A percentile compares a stretch with the other conserved stretches of the same genome.
phyloP scores from a whole-genome alignment of 2,113 vertebrate genomes.

The Morphnarchus princeps region DNA sequence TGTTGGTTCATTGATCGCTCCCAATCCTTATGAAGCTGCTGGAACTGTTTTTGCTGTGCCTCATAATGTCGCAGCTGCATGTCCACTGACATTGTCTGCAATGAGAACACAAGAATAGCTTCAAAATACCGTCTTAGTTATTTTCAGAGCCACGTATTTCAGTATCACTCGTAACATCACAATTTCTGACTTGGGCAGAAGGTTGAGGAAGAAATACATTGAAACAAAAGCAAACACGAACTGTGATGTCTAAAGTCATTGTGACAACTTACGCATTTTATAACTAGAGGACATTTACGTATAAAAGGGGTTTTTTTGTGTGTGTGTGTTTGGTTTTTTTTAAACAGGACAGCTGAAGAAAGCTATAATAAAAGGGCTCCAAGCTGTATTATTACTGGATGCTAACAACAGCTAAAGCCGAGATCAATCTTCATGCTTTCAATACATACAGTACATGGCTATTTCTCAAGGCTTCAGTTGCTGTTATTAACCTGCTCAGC shows the following conservation, averaged over 20 bases:
- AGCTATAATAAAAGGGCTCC: not conserved
- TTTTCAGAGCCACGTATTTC: not conserved
- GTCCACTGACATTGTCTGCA: conserved; percentile 88
- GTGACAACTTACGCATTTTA: not conserved
- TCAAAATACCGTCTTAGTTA: not conserved
- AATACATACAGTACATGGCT: not conserved
- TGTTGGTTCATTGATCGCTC: conserved; percentile 80
- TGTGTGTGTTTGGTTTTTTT: not conserved
- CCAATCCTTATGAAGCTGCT: conserved; percentile 90
- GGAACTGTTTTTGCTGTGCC: conserved; percentile 90
- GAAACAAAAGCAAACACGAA: not conserved
- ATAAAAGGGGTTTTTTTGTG: not conserved
- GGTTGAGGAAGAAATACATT: not conserved
- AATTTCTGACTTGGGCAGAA: not conserved
- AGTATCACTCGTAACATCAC: not conserved
- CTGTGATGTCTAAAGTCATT: not conserved
- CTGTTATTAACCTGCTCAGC: not conserved
- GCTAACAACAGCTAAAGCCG: not conserved
- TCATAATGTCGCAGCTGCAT: conserved; percentile 91
- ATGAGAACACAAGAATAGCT: not conserved
- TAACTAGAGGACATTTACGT: not conserved
- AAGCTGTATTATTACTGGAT: not conserved
- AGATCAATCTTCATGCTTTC: not conserved
- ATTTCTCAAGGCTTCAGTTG: not conserved
- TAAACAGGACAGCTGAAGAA: not conserved